These are phyloP conservation scores for Linnaemya vulpina DNA, from an alignment of 2,888 invertebrate species.

Conservation along the genomic window DNA sequence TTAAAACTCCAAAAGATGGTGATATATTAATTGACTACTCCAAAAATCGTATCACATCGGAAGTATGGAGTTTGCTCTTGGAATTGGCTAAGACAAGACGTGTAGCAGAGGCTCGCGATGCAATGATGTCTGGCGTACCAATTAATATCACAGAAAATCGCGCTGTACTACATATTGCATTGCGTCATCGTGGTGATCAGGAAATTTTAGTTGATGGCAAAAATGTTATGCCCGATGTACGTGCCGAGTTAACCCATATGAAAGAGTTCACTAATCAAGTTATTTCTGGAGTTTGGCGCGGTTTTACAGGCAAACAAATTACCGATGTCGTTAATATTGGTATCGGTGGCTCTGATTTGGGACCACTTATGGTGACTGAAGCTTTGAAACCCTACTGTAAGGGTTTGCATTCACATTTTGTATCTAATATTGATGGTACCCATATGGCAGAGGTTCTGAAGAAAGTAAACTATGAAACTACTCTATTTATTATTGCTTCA, in stretches of 20 bases:
- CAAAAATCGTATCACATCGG: constrained; percentile 95
- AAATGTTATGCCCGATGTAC: constrained; percentile 97
- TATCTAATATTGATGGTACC: constrained; percentile 99
- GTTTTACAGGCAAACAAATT: constrained; percentile 95
- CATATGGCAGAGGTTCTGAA: constrained; percentile 97
- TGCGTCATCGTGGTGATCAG: constrained; percentile 89
- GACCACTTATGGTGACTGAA: constrained; percentile 99
- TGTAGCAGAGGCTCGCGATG: constrained; percentile 92
- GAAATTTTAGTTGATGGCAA: constrained; percentile 92
- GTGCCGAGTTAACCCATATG: constrained; percentile 96
- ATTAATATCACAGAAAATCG: constrained; percentile 99
- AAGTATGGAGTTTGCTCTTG: constrained; percentile 89
- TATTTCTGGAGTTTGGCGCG: constrained; percentile 88
- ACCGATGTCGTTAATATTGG: constrained; percentile 99
- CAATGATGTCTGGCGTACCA: constrained; percentile 96
- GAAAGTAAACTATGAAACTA: constrained; percentile 94
- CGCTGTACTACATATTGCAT: constrained; percentile 96
- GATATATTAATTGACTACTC: constrained; percentile 97
- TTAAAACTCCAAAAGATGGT: constrained; percentile 93
- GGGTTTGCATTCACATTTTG: constrained; percentile 95
- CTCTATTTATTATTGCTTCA: constrained; percentile 98
- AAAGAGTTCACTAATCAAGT: constrained; percentile 94
- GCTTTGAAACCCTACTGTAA: constrained; percentile 95
- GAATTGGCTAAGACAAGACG: constrained; percentile 92
- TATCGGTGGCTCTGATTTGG: constrained; percentile 99